phyloP scores from a whole-genome alignment of 2,113 vertebrate species.

The Chaenogobius annularis region DNA sequence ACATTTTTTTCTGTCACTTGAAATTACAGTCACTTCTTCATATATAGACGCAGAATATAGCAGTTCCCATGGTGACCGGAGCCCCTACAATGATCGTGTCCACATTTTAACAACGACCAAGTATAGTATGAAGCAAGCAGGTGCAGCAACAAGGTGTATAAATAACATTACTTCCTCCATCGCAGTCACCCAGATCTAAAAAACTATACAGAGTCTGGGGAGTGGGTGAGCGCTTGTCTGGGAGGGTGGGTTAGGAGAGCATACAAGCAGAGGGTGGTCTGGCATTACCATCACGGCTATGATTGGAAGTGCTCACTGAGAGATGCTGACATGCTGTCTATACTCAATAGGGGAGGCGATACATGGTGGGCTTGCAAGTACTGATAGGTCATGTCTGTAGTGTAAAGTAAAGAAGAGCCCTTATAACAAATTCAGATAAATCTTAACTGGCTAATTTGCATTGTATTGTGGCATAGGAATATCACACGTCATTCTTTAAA shows the following conservation, averaged over 20 bases:
- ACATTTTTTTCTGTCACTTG: slow-evolving; percentile 8
- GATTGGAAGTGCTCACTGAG: slow-evolving; percentile 47
- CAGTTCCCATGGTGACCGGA: slow-evolving; percentile 48
- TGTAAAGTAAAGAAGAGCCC: background rate
- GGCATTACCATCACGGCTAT: slow-evolving; percentile 37
- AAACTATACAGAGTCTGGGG: slow-evolving; percentile 12
- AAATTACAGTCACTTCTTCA: background rate
- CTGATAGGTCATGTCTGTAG: background rate
- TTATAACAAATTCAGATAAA: background rate
- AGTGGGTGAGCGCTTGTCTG: slow-evolving; percentile 2
- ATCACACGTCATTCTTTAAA: no score
- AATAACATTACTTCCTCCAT: slow-evolving; percentile 40
- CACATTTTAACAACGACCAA: slow-evolving; percentile 16
- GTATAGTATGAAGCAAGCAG: slow-evolving; percentile 22
- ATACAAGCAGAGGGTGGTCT: slow-evolving; percentile 25
- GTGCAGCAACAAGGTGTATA: slow-evolving; percentile 20
- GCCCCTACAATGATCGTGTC: slow-evolving; percentile 16
- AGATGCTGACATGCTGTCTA: slow-evolving; percentile 59
- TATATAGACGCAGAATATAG: slow-evolving; percentile 10
- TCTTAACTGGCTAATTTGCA: no score
- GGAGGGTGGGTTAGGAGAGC: slow-evolving; percentile 10
- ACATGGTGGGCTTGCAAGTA: slow-evolving; percentile 7
- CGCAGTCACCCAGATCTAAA: slow-evolving; percentile 12
- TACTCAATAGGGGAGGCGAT: slow-evolving; percentile 49
- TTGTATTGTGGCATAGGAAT: no score